Percentiles rank a stretch among this genome's conserved stretches.
These are phyloP conservation scores for Eurois occulta DNA, from an alignment of 2,888 invertebrate species.

Conservation along the genomic window DNA sequence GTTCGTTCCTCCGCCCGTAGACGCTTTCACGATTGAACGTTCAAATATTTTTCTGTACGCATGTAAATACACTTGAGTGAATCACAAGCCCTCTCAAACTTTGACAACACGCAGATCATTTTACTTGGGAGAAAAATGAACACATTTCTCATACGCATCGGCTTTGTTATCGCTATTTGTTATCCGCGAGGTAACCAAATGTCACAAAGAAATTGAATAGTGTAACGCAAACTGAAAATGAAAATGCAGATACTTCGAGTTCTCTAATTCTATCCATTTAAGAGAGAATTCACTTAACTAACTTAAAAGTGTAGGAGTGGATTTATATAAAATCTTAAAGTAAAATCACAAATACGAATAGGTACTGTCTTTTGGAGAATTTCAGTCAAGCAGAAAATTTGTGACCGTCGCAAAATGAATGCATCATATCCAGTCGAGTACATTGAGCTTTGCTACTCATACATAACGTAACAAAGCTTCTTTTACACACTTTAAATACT, in stretches of 20 bases:
- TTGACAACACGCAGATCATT: constrained; percentile 81
- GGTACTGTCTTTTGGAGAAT: constrained; percentile 58
- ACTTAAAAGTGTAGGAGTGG: constrained; percentile 23
- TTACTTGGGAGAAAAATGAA: constrained; percentile 80
- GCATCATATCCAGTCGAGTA: constrained; percentile 69
- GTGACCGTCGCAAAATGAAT: constrained; percentile 65
- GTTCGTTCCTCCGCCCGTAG: constrained; percentile 66
- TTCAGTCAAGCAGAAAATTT: constrained; percentile 71
- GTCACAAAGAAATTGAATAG: constrained; percentile 74
- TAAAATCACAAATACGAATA: constrained; percentile 64
- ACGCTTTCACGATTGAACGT: constrained; percentile 71
- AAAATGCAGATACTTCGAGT: constrained; percentile 35
- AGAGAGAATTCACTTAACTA: constrained; percentile 44
- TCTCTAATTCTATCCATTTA: constrained; percentile 32
- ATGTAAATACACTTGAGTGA: constrained; percentile 80
- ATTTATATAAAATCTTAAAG: constrained; percentile 62
- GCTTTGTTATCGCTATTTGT: constrained; percentile 74
- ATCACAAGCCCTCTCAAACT: constrained; percentile 78
- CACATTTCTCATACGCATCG: constrained; percentile 75
- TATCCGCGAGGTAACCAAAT: constrained; percentile 62
- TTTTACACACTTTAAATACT: constrained; percentile 52
- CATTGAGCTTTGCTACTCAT: constrained; percentile 55
- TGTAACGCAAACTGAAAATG: constrained; percentile 67
- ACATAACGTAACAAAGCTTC: constrained; percentile 53
- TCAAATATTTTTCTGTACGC: constrained; percentile 75